Conservation (phyloP, 2,888 invertebrate genomes). For the Seira musarum region DNA sequence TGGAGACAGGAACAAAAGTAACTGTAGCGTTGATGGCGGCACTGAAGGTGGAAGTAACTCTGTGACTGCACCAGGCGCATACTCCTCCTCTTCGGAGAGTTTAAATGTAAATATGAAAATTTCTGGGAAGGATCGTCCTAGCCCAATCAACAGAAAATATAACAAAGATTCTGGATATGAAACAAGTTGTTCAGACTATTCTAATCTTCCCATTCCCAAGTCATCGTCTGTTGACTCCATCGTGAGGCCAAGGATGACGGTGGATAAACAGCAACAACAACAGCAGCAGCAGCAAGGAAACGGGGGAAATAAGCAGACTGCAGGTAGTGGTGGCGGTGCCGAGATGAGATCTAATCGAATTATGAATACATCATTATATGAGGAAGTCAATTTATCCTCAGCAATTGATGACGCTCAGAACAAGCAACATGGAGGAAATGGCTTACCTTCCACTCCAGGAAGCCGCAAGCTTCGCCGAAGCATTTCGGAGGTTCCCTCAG, state of each 20-base stretch:
- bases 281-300: neutral
- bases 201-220: slow-evolving; percentile 61
- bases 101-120: slow-evolving; percentile 59
- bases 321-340: neutral
- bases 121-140: slow-evolving; percentile 66
- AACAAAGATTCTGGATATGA: slow-evolving; percentile 71
- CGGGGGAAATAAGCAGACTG: neutral
- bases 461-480: slow-evolving; percentile 65
- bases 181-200: slow-evolving; percentile 67
- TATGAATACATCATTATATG: slow-evolving; percentile 44
- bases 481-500: slow-evolving; percentile 67
- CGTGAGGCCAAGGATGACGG: slow-evolving; percentile 27
- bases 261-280: slow-evolving; percentile 2
- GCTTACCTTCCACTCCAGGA: slow-evolving; percentile 10
- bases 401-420: slow-evolving; percentile 27
- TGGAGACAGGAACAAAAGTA: neutral
- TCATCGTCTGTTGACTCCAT: slow-evolving; percentile 53
- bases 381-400: slow-evolving; percentile 24
- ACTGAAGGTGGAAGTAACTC: slow-evolving; percentile 1
- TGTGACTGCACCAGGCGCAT: neutral
- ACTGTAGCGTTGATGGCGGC: neutral
- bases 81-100: slow-evolving; percentile 50
- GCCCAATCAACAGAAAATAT: slow-evolving; percentile 69
- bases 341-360: slow-evolving; percentile 31
- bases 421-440: neutral